A percentile compares a stretch with the other conserved stretches of the same genome.
phyloP scores from a whole-genome alignment of 2,113 vertebrate genomes.

The Epinephelus lanceolatus region DNA sequence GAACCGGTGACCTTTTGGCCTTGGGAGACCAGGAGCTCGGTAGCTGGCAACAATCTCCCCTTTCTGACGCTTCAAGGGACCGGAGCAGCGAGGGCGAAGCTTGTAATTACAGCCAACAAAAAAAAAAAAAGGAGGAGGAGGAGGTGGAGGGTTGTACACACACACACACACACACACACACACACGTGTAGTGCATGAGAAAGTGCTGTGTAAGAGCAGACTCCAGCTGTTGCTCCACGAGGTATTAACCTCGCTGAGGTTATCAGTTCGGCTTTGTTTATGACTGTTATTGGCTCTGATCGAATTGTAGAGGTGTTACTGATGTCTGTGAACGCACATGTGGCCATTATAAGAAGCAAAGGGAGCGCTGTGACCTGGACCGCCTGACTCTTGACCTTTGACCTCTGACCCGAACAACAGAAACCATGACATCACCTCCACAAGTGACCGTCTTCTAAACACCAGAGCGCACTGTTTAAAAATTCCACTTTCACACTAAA shows the following conservation, averaged over 20 bases:
- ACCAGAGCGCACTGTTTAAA: constrained; percentile 50
- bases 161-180: constrained; percentile 5
- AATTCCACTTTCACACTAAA: constrained; percentile 55
- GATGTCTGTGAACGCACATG: constrained; percentile 17
- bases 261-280: constrained; percentile 39
- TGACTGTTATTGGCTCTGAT: constrained; percentile 17
- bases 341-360: not conserved
- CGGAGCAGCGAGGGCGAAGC: constrained; percentile 34
- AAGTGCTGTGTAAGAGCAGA: constrained; percentile 57
- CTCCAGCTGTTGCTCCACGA: constrained; percentile 59
- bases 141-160: not conserved
- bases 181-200: constrained; percentile 31
- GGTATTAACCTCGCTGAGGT: constrained; percentile 55
- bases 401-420: constrained; percentile 26
- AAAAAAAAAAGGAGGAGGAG: constrained; percentile 14
- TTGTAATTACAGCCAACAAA: constrained; percentile 59
- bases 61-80: constrained; percentile 49
- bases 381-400: constrained; percentile 46
- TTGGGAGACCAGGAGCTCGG: constrained; percentile 27
- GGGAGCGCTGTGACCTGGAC: constrained; percentile 31
- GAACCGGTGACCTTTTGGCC: constrained; percentile 75
- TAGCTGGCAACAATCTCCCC: constrained; percentile 62
- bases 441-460: constrained; percentile 32
- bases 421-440: constrained; percentile 28
- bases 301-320: constrained; percentile 34